A percentile compares a stretch with the other conserved stretches of the same genome.
These are phyloP conservation scores for Irena cyanogastra DNA, from an alignment of 2,113 vertebrate genomes.

Conservation along the genomic window DNA sequence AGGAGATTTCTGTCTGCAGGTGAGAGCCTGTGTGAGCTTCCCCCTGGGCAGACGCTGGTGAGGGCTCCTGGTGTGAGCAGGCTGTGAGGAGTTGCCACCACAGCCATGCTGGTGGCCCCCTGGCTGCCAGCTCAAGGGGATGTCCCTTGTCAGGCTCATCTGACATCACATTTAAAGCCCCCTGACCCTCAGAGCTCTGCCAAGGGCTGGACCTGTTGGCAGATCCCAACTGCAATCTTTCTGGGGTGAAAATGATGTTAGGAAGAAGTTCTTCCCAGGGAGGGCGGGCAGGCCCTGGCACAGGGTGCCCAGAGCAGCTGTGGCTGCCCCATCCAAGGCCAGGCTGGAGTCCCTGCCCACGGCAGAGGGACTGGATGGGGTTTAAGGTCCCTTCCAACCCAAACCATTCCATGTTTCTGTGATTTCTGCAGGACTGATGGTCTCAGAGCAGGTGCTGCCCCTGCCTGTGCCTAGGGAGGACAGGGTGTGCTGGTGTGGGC, in stretches of 20 bases:
- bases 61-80: background rate
- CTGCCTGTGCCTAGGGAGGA: background rate
- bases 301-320: background rate
- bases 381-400: background rate
- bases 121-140: background rate
- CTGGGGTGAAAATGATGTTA: background rate
- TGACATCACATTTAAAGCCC: background rate
- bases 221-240: background rate
- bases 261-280: rapidly evolving
- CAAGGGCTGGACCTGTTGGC: background rate
- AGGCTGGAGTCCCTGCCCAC: background rate
- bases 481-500: background rate
- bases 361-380: background rate
- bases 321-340: background rate
- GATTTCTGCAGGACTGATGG: background rate
- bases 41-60: rapidly evolving
- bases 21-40: background rate
- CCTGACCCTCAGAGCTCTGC: background rate
- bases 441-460: background rate
- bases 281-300: background rate
- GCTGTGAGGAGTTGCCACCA: background rate
- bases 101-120: rapidly evolving
- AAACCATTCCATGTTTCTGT: background rate
- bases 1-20: background rate
- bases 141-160: background rate